Conservation (phyloP, 2,888 invertebrate genomes). For the Timandra comae region DNA sequence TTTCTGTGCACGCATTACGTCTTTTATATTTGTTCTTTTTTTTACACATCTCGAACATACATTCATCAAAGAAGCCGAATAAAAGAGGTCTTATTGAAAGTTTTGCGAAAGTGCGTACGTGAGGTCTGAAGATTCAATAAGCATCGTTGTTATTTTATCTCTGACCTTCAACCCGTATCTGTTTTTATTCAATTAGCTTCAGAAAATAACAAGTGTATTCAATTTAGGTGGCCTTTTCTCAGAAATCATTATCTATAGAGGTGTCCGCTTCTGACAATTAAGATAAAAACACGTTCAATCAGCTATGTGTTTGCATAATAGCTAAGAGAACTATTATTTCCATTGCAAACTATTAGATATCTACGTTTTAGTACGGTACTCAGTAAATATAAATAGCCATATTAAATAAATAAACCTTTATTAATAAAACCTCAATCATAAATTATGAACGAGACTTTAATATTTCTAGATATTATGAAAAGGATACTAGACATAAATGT, state of each 20-base stretch:
- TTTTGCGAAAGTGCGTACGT: constrained; percentile 31
- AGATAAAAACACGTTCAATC: constrained; percentile 10
- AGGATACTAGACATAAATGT: no score
- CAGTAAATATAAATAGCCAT: no score
- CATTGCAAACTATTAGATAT: no score
- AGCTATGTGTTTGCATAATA: no score
- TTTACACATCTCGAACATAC: constrained; percentile 13
- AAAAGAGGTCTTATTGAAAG: constrained; percentile 28
- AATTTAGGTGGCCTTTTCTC: constrained; percentile 27
- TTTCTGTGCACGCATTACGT: constrained; percentile 4
- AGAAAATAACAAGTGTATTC: constrained; percentile 25
- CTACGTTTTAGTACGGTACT: no score
- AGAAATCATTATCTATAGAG: constrained; percentile 25
- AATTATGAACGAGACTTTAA: no score
- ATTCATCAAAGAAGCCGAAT: constrained; percentile 23
- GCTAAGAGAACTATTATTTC: no score
- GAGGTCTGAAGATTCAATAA: constrained; percentile 21
- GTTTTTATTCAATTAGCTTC: constrained; percentile 36
- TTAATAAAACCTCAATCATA: no score
- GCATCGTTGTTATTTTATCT: constrained; percentile 31
- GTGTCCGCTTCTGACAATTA: constrained; percentile 16
- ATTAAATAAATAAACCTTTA: no score
- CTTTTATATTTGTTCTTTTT: constrained; percentile 19
- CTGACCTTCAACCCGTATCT: constrained; percentile 20
- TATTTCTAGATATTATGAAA: no score